phyloP scores from a whole-genome alignment of 2,888 invertebrate genomes.

The Erebia aethiops region DNA sequence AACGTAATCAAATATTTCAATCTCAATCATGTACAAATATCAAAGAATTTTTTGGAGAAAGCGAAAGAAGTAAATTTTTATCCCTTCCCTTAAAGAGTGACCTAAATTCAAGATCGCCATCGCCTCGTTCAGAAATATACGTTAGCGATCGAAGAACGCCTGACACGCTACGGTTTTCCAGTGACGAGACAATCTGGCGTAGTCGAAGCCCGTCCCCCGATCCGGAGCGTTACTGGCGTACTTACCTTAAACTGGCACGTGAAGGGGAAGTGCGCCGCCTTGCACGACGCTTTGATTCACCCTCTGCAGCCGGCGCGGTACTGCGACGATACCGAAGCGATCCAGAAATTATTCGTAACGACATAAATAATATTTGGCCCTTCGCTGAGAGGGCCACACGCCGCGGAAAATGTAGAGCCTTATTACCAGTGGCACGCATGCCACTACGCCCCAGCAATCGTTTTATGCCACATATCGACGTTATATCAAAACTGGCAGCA shows the following conservation, averaged over 20 bases:
- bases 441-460: conserved; percentile 87
- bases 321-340: conserved; percentile 89
- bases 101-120: conserved; percentile 76
- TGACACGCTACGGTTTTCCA: conserved; percentile 82
- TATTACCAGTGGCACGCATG: conserved; percentile 85
- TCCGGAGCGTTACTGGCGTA: conserved; percentile 86
- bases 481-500: conserved; percentile 93
- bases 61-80: conserved; percentile 82
- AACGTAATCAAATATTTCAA: conserved; percentile 67
- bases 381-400: conserved; percentile 70
- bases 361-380: conserved; percentile 76
- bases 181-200: conserved; percentile 86
- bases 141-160: conserved; percentile 74
- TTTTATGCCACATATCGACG: conserved; percentile 94
- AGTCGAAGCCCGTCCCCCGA: conserved; percentile 90
- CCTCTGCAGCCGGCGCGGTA: conserved; percentile 78
- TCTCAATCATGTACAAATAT: conserved; percentile 89
- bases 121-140: conserved; percentile 78
- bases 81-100: conserved; percentile 77
- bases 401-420: conserved; percentile 60
- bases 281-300: conserved; percentile 90
- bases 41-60: conserved; percentile 92
- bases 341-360: conserved; percentile 87
- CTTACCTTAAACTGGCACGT: conserved; percentile 87
- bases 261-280: conserved; percentile 90